Evolutionary conservation across 2,797 vertebrate species (phyloP), one percentile per base, ranked within the genome.

Genomic region (Chromis chromis): DNA sequence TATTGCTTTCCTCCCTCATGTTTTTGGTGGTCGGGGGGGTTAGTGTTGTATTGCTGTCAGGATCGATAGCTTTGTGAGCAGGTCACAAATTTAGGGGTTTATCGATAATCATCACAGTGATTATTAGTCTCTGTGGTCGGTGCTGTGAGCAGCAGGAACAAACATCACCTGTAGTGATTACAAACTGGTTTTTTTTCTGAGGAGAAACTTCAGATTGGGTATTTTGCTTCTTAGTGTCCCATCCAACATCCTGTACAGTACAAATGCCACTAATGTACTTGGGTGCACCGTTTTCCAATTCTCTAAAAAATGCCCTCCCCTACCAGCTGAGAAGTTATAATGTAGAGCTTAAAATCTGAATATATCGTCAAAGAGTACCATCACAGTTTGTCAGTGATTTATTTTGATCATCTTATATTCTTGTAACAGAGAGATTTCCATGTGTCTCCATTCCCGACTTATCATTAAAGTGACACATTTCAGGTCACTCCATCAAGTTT

Each of bases 21-120:
- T 92, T 88, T 92, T 89, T 74, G 57, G 63, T 66, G 53, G 67
- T 31, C 21, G 46, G 52, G 70, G 73, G 36, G 28, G 33, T 60
- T 68, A 11, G 70, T 48, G 75, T 59, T 74, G 60, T 86, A 76
- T 92, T 90, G 87, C 94, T 84, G 89, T 89, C 33, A 73, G 89
- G 92, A 98, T 98, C 95, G 93, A 98, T 97, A 94, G 91, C 93
- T 87, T 90, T 54, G 87, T 87, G 84, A 91, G 81, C 81, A 72
- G 78, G 85, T 88, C 79, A 73, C 82, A 80, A 78, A 91, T 94
- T 94, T 94, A 19, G 91, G 87, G 87, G 92, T 95, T 95, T 96
- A 96, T 98, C 95, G 95, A 97, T 97, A 96, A 96, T 97, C 94
- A 93, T 89, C 70, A 88, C 91, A 92, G 74, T 79, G 83, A 92